These are phyloP conservation scores for Platichthys stellatus DNA, from an alignment of 2,113 vertebrate species.

Conservation along the genomic window DNA sequence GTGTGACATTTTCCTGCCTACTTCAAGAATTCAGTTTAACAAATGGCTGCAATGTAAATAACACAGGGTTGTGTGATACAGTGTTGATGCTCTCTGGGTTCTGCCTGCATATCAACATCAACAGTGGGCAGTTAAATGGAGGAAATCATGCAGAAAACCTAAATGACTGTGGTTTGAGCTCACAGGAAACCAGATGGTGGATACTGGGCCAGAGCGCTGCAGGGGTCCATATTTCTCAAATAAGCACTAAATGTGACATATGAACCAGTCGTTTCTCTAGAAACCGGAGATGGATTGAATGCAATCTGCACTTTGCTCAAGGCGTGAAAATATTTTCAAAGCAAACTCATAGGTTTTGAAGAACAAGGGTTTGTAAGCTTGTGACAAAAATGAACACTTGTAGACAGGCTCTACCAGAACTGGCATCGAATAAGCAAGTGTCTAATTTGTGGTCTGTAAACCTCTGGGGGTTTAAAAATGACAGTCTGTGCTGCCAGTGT, in stretches of 20 bases:
- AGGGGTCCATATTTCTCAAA: conserved; percentile 3
- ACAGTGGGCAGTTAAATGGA: conserved; percentile 19
- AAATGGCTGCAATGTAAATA: no score
- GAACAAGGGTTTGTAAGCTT: background rate
- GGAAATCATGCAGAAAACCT: conserved; percentile 52
- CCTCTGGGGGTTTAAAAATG: background rate
- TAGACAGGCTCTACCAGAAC: background rate
- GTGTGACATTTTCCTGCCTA: background rate
- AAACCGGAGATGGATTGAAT: background rate
- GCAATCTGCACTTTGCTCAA: background rate
- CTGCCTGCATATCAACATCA: conserved; percentile 5
- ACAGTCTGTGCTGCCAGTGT: background rate
- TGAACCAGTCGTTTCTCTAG: background rate
- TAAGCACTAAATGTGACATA: background rate
- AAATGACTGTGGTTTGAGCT: conserved; percentile 44
- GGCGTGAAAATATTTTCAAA: background rate
- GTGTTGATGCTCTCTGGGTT: conserved; percentile 4
- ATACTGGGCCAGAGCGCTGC: conserved; percentile 14
- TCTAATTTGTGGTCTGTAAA: conserved; percentile 16
- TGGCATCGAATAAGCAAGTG: background rate
- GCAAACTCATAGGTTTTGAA: background rate
- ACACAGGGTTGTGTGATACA: background rate
- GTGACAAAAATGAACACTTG: conserved; percentile 12
- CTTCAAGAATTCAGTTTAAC: background rate
- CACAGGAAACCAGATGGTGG: conserved; percentile 52